Conservation (phyloP, 2,113 vertebrate genomes). For the Calyptomena viridis region DNA sequence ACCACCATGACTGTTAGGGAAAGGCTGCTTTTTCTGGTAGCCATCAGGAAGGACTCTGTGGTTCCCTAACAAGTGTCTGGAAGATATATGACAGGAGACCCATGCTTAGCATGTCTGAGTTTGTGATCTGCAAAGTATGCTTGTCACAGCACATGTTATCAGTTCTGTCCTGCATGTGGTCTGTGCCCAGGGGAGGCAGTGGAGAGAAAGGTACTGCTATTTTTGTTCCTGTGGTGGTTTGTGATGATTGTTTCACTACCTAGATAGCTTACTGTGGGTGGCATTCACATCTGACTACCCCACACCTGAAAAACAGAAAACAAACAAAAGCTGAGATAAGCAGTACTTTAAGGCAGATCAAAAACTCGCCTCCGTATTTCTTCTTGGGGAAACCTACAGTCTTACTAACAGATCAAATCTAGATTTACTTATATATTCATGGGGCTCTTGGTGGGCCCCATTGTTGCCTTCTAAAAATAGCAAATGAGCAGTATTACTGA, state of each 20-base stretch:
- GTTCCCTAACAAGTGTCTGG: background rate
- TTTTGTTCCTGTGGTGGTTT: background rate
- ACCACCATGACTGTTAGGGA: background rate
- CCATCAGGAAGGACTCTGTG: background rate
- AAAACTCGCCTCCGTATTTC: slow-evolving; percentile 19
- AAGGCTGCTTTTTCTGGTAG: background rate
- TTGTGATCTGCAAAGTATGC: background rate
- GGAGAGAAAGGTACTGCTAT: slow-evolving; percentile 25
- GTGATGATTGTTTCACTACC: background rate
- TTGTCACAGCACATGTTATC: background rate
- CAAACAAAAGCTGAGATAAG: slow-evolving; percentile 60
- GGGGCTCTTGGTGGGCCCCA: background rate
- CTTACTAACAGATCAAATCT: slow-evolving; percentile 1
- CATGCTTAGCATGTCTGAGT: background rate
- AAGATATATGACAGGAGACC: background rate
- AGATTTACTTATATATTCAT: background rate
- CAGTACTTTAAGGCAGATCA: slow-evolving; percentile 14
- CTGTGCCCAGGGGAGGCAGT: background rate
- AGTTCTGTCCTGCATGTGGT: background rate
- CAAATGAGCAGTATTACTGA: background rate
- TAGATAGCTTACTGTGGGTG: slow-evolving; percentile 33
- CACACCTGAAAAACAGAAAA: slow-evolving; percentile 35
- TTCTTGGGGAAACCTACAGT: background rate
- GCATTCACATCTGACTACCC: slow-evolving; percentile 45
- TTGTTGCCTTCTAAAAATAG: background rate